Evolutionary conservation across 2,797 vertebrate species (phyloP), one percentile per base, ranked within the genome.

Genomic region (Anabas testudineus): DNA sequence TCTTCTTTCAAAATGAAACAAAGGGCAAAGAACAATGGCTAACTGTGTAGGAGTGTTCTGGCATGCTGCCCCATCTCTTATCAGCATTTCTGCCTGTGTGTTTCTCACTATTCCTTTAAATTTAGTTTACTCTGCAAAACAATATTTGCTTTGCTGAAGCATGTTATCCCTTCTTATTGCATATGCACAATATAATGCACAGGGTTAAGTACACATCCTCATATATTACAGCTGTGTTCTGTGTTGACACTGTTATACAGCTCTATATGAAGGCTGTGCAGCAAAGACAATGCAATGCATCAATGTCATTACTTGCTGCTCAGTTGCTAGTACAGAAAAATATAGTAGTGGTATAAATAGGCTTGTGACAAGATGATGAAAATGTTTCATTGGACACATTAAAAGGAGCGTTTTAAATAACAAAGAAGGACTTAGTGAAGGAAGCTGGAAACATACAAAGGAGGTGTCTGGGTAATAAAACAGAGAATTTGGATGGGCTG

Each of bases 1-100:
- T 70, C 36, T 6, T 51, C 56, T 63, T 53, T 76, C 51, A 67
- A 71, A 78, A 54, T 53, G 10, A 76, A 70, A 82, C 73, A 79
- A 74, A 65, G 52, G 46, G 46, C 72, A 55, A 69, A 82, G 84
- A 86, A 86, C 83, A 90, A 88, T 87, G 65, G 42, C 54, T 53
- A 58, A 71, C 69, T 81, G 49, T 83, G 70, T 66, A 56, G 54
- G 68, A 78, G 64, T 73, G 78, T 75, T 74, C 64, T 78, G 74
- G 86, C 48, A 3, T 54, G 7, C 22, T 51, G 74, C 82, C 88
- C 74, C 67, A 49, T 24, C 72, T 78, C 76, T 78, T 85, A 82
- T 86, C 81, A 67, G 65, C 60, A 41, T 30, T 49, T 81, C 72
- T 72, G 78, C 47, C 49, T 32, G 14, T 47, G n/a, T 7, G 19